Percentiles rank a stretch among this genome's conserved stretches.
These are phyloP conservation scores for Chloromyia formosa DNA, from an alignment of 2,888 invertebrate species.

Conservation along the genomic window DNA sequence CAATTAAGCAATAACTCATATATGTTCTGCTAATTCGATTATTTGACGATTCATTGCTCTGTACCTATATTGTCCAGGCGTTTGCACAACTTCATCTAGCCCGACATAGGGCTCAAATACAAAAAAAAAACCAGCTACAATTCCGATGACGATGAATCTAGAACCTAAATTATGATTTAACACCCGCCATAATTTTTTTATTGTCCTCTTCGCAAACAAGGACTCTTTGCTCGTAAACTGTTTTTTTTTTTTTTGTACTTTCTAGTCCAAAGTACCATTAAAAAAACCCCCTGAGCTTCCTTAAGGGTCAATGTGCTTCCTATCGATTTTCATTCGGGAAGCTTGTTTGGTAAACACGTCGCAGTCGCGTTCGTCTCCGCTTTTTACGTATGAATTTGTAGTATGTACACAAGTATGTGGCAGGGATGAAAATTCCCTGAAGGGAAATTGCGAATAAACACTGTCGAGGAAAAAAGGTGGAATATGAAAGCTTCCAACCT, in stretches of 20 bases:
- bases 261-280: conserved; percentile 32
- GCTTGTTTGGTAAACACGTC: conserved; percentile 41
- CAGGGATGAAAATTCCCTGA: conserved; percentile 22
- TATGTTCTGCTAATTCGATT: conserved; percentile 40
- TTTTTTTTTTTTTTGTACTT: not conserved
- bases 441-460: conserved; percentile 35
- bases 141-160: conserved; percentile 27
- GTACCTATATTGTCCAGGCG: no score
- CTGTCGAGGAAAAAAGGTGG: conserved; percentile 31
- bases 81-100: no score
- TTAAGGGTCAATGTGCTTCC: conserved; percentile 42
- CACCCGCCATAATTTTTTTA: conserved; percentile 40
- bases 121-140: not conserved
- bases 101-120: not conserved
- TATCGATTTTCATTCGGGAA: conserved; percentile 40
- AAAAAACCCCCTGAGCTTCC: conserved; percentile 41
- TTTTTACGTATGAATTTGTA: conserved; percentile 9
- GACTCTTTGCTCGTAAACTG: conserved; percentile 30
- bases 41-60: conserved; percentile 36
- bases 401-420: conserved; percentile 14
- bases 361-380: not conserved
- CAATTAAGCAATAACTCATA: conserved; percentile 40
- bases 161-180: conserved; percentile 40
- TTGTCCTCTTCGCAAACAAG: conserved; percentile 40
- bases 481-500: conserved; percentile 21